Conservation (phyloP, 35 echinoderm and acorn worm species). For the Ophiothrix spiculata region DNA sequence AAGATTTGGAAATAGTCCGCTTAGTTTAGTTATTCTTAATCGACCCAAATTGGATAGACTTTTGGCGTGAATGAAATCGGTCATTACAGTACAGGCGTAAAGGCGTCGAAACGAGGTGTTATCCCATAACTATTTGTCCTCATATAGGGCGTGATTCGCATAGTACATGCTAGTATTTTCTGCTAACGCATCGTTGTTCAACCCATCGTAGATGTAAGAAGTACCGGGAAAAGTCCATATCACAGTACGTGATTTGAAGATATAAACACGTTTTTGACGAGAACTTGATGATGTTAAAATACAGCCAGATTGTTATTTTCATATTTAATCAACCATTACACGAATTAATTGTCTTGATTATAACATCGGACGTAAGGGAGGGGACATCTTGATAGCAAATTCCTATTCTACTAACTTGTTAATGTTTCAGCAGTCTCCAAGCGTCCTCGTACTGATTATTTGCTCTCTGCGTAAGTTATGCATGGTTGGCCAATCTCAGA, state of each 20-base stretch:
- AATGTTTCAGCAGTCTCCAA: constrained; percentile 27
- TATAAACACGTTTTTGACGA: not conserved
- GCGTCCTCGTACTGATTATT: not conserved
- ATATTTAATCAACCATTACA: constrained; percentile 15
- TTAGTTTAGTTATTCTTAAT: too few relatives aligned
- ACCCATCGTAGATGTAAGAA: too few relatives aligned
- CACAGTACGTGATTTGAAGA: constrained; percentile 43
- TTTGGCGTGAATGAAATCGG: not conserved
- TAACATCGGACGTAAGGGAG: constrained; percentile 32
- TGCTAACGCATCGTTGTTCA: too few relatives aligned
- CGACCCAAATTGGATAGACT: too few relatives aligned
- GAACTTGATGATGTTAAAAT: too few relatives aligned
- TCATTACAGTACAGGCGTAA: not conserved
- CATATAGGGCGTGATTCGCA: not conserved
- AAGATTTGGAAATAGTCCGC: too few relatives aligned
- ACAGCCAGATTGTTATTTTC: constrained; percentile 40
- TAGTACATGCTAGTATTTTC: too few relatives aligned
- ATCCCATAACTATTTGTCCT: too few relatives aligned
- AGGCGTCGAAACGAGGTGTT: not conserved
- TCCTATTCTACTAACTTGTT: constrained; percentile 33
- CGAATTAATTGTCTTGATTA: constrained; percentile 47
- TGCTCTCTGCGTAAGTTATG: constrained; percentile 11
- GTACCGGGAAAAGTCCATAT: too few relatives aligned
- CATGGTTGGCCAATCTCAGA: not conserved
- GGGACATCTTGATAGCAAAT: constrained; percentile 33